Evolutionary conservation across 1,140 invertebrate genomes (phyloP).

Genomic region (Leptinotarsa texana): DNA sequence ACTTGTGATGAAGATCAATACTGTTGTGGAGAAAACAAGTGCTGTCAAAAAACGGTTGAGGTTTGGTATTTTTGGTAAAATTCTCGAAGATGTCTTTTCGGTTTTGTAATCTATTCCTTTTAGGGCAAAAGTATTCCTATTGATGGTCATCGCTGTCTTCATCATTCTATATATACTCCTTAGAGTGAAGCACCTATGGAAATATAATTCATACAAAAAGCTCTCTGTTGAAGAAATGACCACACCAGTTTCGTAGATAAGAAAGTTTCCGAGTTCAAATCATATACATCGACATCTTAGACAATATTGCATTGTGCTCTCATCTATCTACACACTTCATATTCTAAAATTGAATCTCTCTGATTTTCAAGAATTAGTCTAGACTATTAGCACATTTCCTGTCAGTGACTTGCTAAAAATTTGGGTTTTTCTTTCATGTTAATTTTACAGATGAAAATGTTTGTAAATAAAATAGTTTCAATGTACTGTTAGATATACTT

Average conservation of each 20-base stretch:
- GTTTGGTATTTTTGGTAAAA: conserved; percentile 22
- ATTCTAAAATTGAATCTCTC: no score
- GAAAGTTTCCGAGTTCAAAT: no score
- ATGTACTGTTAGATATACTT: no score
- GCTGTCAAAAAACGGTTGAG: conserved; percentile 17
- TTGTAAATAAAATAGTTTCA: no score
- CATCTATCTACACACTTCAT: no score
- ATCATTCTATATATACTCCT: background rate
- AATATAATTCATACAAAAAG: background rate
- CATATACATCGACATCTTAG: no score
- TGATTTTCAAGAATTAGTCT: no score
- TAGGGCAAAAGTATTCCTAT: conserved; percentile 12
- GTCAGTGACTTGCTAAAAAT: no score
- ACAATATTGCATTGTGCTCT: no score
- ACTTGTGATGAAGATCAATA: conserved; percentile 18
- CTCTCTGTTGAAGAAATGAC: background rate
- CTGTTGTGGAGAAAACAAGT: conserved; percentile 23
- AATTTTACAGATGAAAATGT: no score
- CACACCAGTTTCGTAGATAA: background rate
- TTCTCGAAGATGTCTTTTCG: background rate
- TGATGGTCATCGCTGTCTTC: conserved; percentile 11
- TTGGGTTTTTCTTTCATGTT: no score
- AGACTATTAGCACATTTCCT: no score
- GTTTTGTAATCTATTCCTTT: conserved; percentile 1
- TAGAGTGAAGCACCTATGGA: background rate